Evolutionary conservation across 2,113 vertebrate genomes (phyloP), one percentile per base, ranked within the genome.

Genomic region (Gymnarchus niloticus): DNA sequence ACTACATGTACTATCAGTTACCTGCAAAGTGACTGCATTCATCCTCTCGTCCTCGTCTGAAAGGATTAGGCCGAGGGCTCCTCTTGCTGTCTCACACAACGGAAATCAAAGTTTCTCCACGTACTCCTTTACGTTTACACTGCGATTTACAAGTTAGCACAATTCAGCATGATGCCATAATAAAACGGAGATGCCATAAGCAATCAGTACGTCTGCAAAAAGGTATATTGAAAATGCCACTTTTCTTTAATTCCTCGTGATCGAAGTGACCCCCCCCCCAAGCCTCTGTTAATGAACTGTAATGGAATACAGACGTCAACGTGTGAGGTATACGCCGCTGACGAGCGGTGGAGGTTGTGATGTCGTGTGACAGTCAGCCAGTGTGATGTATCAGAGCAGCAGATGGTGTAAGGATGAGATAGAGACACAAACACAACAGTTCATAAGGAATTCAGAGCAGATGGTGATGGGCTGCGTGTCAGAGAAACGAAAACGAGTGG

Each of bases 341-440:
- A 14, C 10, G 81, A 83, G 8, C 54, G 52, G 49, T 44, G 56
- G 73, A 41, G 73, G 54, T 17, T 48, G 81, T 0, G 51, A 19
- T 37, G 25, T 37, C 7, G 49, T 51, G 14, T 46, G 54, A 44
- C 82, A 83, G 23, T 14, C 28, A 44, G 33, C 21, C 56, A 44
- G 33, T 37, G 25, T 46, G 82, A 44, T n/a, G 14, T 59, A 54
- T 44, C 56, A 41, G 33, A 59, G 19, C 21, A 57, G 82, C 82
- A 83, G 82, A 83, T 83, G 82, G 82, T n/a, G 19, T 7, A 41
- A 33, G 49, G 82, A 83, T 83, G 56, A 54, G 56, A 44, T 4
- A 59, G 82, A 46, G 37, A 10, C 19, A 54, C 25, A 82, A 10
- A 17, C 48, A 37, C 80, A 56, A 19, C 49, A 33, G n/a, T 33